Base-by-base conservation (phyloP, 2,888 invertebrate species). In the Xestobium rufovillosum region DNA sequence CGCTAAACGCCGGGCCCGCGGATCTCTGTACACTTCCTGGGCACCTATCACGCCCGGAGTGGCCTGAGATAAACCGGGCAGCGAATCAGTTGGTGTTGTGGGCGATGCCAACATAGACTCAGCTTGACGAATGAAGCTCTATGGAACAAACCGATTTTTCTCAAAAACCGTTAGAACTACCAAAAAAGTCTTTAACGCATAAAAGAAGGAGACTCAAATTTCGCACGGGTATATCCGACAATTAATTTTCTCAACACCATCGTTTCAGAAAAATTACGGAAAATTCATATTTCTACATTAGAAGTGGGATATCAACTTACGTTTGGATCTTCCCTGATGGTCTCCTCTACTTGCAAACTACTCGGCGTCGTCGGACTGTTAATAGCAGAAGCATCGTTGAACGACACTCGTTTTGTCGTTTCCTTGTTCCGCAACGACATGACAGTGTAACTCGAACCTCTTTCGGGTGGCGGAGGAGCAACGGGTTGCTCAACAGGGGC, bases 11-110 rank as follows among this genome's bases (percentile, higher is more conserved):
- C 85, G 79, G 53, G 83, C 75, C 49, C 95, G 76, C 8, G 95
- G 96, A 71, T 96, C 96, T 55, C 92, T 79, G 70, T 97, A 97
- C 36, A 97, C 89, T 71, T 97, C 97, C 71, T 97, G 96, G 41
- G 95, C 88, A 49, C 98, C 97, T 60, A 97, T 94, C 36, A 97
- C 96, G 47, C 92, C 92, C 14, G 94, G 95, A 40, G 94, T 94
- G 55, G 81, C 83, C 49, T 9, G 6, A 72, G 68, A 55, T 3
- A 56, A 47, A 66, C 58, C 52, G 63, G 69, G 45, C 52, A 59
- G 62, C 35, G 75, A 69, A 34, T 75, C 70, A 46, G 75, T 75
- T 3, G 86, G 83, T 29, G 83, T 80, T 47, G 77, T 74, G 37
- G 84, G 83, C 54, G 82, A 80, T 55, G 85, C 79, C 58, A 89